Conservation (phyloP, 2,888 invertebrate genomes). For the Hyalella azteca region DNA sequence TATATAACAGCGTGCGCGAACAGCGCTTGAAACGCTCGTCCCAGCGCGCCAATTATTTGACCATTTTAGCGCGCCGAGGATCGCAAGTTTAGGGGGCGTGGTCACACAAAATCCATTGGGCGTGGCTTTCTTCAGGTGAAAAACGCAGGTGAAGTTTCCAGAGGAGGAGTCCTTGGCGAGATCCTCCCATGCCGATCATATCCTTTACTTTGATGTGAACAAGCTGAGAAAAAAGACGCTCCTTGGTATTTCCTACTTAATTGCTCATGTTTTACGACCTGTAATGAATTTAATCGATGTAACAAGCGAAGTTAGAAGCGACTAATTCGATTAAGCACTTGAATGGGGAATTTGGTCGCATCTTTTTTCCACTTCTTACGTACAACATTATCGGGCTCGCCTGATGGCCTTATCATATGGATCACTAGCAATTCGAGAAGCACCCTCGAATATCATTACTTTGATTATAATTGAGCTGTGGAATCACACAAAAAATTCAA, state of each 20-base stretch:
- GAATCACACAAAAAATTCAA: no score
- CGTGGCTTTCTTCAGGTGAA: background rate
- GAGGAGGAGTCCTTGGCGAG: background rate
- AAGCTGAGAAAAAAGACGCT: background rate
- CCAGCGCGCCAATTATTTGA: background rate
- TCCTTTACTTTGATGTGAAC: constrained; percentile 23
- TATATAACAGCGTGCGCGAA: no score
- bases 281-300: constrained; percentile 36
- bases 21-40: no score
- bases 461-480: no score
- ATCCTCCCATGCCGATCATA: constrained; percentile 6
- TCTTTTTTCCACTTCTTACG: background rate
- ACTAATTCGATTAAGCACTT: constrained; percentile 25
- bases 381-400: no score
- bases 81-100: background rate
- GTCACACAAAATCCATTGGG: background rate
- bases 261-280: constrained; percentile 36
- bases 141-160: background rate
- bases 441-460: no score
- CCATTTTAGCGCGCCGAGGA: background rate
- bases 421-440: no score
- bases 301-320: constrained; percentile 26
- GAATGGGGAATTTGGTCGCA: background rate
- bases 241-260: constrained; percentile 33
- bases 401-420: no score